Conservation (phyloP, 2,797 vertebrate species). For the Phrynocephalus forsythii region DNA sequence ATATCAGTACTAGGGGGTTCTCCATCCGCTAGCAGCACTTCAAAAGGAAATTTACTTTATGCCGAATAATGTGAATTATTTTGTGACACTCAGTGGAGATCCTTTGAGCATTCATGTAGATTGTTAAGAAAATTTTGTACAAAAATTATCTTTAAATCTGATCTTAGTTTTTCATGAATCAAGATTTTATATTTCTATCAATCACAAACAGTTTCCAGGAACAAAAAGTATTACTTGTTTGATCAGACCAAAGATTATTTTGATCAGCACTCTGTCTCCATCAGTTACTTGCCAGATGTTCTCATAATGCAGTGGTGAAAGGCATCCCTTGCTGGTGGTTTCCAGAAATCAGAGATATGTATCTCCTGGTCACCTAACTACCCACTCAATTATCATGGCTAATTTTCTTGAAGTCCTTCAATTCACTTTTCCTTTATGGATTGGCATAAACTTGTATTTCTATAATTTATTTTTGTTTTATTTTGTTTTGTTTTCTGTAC, state of each 20-base stretch:
- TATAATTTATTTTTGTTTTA: background rate
- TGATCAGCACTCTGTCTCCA: slow-evolving; percentile 6
- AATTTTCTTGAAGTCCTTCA: background rate
- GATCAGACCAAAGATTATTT: background rate
- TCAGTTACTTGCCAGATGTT: slow-evolving; percentile 9
- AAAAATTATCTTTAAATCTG: background rate
- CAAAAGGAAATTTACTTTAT: background rate
- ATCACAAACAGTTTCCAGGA: background rate
- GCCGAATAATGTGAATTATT: background rate
- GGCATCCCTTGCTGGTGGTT: background rate
- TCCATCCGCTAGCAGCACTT: slow-evolving; percentile 21
- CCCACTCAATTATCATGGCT: background rate
- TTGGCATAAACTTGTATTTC: background rate
- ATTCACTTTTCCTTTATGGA: background rate
- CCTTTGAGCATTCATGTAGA: background rate
- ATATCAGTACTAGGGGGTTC: background rate
- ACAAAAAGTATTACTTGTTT: slow-evolving; percentile 3
- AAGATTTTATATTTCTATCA: background rate
- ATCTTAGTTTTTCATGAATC: slow-evolving; percentile 1
- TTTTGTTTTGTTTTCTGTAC: background rate
- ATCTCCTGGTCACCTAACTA: background rate
- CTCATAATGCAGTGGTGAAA: background rate
- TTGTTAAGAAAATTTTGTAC: background rate
- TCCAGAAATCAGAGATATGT: background rate
- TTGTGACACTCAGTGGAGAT: background rate